These are phyloP conservation scores for Sturnira hondurensis DNA, from an alignment of 2,113 vertebrate species.

Conservation along the genomic window DNA sequence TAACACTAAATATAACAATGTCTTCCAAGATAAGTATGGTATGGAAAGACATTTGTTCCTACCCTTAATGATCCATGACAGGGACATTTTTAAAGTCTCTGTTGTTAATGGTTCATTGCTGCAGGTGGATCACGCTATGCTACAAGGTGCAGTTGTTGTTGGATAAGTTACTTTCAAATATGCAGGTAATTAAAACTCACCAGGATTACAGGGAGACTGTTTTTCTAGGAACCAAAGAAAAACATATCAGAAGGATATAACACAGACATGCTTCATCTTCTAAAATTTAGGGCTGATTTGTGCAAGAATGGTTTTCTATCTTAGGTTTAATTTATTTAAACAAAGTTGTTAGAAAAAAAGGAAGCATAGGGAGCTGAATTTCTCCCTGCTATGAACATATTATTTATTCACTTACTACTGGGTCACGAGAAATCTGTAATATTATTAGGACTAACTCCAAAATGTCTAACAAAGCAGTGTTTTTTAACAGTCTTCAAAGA, in stretches of 20 bases:
- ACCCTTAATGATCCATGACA: neutral
- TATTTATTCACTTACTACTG: slow-evolving; percentile 58
- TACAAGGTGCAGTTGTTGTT: neutral
- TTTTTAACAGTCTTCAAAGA: slow-evolving; percentile 8
- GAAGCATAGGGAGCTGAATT: neutral
- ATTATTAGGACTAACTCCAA: slow-evolving; percentile 37
- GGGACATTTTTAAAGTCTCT: neutral
- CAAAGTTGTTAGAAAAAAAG: slow-evolving; percentile 41
- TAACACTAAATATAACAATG: neutral
- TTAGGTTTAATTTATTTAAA: slow-evolving; percentile 53
- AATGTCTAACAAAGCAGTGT: neutral
- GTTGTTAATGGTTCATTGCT: neutral
- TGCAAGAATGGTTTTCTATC: slow-evolving; percentile 42
- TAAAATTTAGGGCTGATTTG: slow-evolving; percentile 46
- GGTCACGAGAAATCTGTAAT: slow-evolving; percentile 49
- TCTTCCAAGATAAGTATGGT: neutral
- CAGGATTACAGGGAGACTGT: neutral
- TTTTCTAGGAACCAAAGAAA: slow-evolving; percentile 41
- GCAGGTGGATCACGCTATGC: neutral
- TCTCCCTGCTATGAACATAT: slow-evolving; percentile 37
- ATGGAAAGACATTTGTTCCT: neutral
- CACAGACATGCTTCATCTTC: neutral
- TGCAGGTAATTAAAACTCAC: neutral
- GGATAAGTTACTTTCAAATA: slow-evolving; percentile 28
- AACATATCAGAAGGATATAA: neutral